Evolutionary conservation across 2,888 invertebrate species (phyloP).

Genomic region (Dinocampus coccinellae): DNA sequence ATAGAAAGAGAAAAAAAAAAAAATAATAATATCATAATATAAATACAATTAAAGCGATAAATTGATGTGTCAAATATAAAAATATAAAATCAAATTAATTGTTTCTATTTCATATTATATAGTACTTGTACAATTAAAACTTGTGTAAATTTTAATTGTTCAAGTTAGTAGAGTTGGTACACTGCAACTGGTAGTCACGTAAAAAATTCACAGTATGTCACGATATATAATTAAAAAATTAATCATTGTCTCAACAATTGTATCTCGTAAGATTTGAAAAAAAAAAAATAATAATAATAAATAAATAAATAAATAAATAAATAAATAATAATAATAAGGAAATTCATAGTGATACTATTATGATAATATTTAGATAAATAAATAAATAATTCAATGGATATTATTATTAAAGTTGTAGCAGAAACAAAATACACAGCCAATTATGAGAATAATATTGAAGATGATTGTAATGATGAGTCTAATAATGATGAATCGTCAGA

Average conservation of each 20-base stretch:
- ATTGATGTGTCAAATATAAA: neutral
- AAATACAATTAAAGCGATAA: neutral
- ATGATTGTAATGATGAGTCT: neutral
- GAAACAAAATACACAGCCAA: neutral
- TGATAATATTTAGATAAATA: too few species aligned
- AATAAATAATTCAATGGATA: too few species aligned
- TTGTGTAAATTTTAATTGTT: neutral
- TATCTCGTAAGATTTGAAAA: neutral
- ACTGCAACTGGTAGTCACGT: neutral
- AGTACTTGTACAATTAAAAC: neutral
- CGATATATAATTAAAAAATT: neutral
- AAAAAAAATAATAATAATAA: neutral
- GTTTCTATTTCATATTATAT: neutral
- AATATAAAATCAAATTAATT: neutral
- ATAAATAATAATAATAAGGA: too few species aligned
- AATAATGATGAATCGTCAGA: too few species aligned
- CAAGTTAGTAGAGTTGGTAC: neutral
- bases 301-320: too few species aligned
- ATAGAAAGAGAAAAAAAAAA: neutral
- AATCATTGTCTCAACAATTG: neutral
- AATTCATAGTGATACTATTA: too few species aligned
- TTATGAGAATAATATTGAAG: neutral
- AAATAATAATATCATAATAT: too few species aligned
- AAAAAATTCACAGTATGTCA: neutral
- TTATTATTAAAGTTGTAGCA: neutral